Base-by-base conservation (phyloP, 2,888 invertebrate genomes). In the Dicyrtomina minuta region DNA sequence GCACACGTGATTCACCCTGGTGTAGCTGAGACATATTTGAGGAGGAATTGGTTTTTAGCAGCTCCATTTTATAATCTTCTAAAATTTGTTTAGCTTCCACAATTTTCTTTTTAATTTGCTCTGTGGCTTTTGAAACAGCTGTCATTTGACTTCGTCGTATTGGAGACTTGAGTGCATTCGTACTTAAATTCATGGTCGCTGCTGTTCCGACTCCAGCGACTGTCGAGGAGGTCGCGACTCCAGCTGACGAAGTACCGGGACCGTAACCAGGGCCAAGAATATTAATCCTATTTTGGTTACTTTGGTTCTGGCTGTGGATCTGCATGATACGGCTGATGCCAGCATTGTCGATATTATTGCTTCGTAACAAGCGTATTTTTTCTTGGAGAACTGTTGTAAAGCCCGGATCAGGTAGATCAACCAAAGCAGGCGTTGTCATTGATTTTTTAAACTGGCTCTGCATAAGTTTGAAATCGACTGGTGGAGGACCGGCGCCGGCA, bases 51-150 rank as follows among this genome's bases (percentile, higher is more conserved):
- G 44, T 58, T 15, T 15, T 43, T 12, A 67, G 49, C 8, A 67
- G 39, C 60, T 67, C 67, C 27, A 26, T 49, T 39, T 67, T 67
- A 39, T 67, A 67, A 12, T 67, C 67, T 39, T 67, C 67, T n/a
- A 67, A 24, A 12, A 67, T 67, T 22, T 67, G 67, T 49, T 67
- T 67, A 20, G 67, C 67, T 39, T 67, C 67, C 4, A 67, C 41
- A 33, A 67, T 67, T 39, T 67, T 67, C 26, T 33, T 58, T 22
- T 67, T 67, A 24, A 67, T 67, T 33, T 67, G 67, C 51, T 67
- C 67, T 15, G 67, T 67, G 13, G 67, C 67, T 51, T 67, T 67
- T n/a, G 67, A 67, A 8, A 67, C 67, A 15, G 67, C 60, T 27
- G 49, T 51, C 41, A 66, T 55, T 55, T 55, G 66, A 17, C 46